Evolutionary conservation across 2,113 vertebrate genomes (phyloP), one percentile per base, ranked within the genome.

Genomic region (Pterophyllum scalare): DNA sequence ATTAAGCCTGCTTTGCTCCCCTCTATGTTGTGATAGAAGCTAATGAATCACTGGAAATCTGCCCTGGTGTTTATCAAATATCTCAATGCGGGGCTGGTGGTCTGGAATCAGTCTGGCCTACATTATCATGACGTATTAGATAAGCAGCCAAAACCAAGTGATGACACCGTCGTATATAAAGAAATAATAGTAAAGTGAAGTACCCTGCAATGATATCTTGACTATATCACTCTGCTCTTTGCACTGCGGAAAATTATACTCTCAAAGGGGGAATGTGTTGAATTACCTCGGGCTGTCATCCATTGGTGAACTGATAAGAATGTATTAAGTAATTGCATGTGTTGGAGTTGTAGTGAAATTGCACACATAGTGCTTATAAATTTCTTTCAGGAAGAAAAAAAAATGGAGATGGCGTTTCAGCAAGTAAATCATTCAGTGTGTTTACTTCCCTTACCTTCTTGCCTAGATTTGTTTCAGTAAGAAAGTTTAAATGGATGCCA

Each of bases 1-100:
- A 93, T 93, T 92, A 93, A 77, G 84, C 59, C 86, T 85, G 85
- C 84, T 77, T 88, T 20, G 83, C 87, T 88, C 70, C 88, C 82
- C 72, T 90, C 87, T 87, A 84, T 94, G 91, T 91, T 93, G 91
- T 90, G 93, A 93, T 93, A 86, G 91, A 77, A 84, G 83, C 79
- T 93, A 93, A 93, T 92, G 92, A 93, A 91, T 92, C 84, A 87
- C 83, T 93, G 92, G 88, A 93, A 90, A 89, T 93, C 88, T 79
- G 91, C 88, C 88, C 89, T 91, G 84, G 76, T 90, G 90, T 94
- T 94, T 87, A 90, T 93, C 89, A 92, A 84, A 86, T 83, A 88
- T 93, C 83, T 91, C 80, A 14, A 24, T 77, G 75, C 81, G 54
- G 81, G 35, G 49, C 86, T 59, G 90, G 86, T 91, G 91, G 89